Percentiles rank a stretch among this genome's conserved stretches.
phyloP scores from a whole-genome alignment of 2,797 vertebrate species.

The Parauchenoglanis ngamensis region DNA sequence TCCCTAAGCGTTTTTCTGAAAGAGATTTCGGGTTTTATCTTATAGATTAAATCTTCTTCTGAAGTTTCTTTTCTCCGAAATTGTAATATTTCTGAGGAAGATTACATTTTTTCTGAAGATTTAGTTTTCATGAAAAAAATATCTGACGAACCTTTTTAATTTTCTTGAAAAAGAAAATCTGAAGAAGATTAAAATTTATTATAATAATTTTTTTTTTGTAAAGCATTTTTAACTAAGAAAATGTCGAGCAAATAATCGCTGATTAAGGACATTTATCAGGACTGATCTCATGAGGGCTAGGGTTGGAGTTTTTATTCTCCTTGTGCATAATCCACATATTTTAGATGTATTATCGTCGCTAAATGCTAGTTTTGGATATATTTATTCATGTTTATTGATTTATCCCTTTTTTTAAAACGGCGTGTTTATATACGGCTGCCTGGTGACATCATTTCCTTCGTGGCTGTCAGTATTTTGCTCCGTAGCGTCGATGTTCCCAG shows the following conservation, averaged over 20 bases:
- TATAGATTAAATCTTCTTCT: background rate
- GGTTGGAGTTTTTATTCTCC: background rate
- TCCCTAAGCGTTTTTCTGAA: background rate
- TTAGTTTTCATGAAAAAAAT: background rate
- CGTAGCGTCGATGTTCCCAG: constrained; percentile 10
- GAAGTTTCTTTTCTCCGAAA: background rate
- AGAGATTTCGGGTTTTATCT: background rate
- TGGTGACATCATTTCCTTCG: constrained; percentile 57
- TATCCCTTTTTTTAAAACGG: background rate
- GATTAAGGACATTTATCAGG: background rate
- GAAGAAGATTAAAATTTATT: background rate
- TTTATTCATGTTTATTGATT: background rate
- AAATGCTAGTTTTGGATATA: background rate
- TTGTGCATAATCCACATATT: background rate
- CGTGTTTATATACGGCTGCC: constrained; percentile 25
- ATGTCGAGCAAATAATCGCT: background rate
- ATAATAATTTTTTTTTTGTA: background rate
- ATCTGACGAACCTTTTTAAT: background rate
- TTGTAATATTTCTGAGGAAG: background rate
- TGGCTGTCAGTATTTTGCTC: constrained; percentile 46
- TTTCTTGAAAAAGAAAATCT: background rate
- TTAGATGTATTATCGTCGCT: background rate
- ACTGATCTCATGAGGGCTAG: background rate
- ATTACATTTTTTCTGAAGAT: background rate
- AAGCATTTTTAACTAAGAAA: background rate